Conservation (phyloP, 2,888 invertebrate species). For the Mycogona germanica region DNA sequence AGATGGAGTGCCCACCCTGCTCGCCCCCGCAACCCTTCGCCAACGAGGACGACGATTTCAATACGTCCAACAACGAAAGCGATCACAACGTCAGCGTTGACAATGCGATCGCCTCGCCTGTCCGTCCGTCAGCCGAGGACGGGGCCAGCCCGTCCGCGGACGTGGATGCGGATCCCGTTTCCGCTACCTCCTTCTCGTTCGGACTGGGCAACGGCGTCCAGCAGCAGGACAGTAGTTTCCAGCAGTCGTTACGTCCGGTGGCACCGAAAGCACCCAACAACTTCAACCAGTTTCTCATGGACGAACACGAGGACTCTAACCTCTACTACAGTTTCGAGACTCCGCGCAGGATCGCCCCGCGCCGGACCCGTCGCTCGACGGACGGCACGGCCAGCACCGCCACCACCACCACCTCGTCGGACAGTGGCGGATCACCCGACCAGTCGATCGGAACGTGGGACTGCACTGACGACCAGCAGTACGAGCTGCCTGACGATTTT, state of each 20-base stretch:
- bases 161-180: too few species aligned
- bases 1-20: too few species aligned
- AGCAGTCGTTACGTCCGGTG: constrained; percentile 14
- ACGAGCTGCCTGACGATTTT: constrained; percentile 23
- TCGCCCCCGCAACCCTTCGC: too few species aligned
- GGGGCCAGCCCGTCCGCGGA: too few species aligned
- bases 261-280: constrained; percentile 28
- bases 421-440: neutral
- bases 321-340: constrained; percentile 27
- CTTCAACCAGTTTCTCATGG: constrained; percentile 31
- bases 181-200: too few species aligned
- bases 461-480: constrained; percentile 23
- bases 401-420: neutral
- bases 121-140: too few species aligned
- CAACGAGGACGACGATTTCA: too few species aligned
- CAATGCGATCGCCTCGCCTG: too few species aligned
- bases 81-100: too few species aligned
- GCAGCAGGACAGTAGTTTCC: neutral
- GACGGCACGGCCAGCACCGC: neutral
- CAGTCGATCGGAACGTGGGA: constrained; percentile 19
- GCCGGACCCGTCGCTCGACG: too few species aligned
- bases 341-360: neutral
- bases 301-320: constrained; percentile 28
- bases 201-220: too few species aligned
- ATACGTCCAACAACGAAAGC: too few species aligned